Conservation (phyloP, 1,140 invertebrate genomes). For the Episyrphus balteatus region DNA sequence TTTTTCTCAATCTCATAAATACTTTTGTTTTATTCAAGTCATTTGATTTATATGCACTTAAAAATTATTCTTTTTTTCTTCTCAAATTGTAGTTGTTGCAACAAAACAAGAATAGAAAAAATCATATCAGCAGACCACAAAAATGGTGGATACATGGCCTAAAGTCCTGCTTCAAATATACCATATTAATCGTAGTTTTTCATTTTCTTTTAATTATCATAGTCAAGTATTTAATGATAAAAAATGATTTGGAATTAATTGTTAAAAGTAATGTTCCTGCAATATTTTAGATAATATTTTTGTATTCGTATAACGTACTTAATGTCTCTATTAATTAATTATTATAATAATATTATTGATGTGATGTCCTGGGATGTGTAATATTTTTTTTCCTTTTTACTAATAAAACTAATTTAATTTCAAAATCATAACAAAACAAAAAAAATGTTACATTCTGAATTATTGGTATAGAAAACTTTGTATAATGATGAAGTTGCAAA, state of each 20-base stretch:
- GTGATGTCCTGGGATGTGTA: neutral
- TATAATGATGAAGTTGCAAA: conserved; percentile 39
- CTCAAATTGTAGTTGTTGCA: neutral
- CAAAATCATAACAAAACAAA: neutral
- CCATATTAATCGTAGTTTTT: conserved; percentile 5
- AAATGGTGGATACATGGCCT: conserved; percentile 8
- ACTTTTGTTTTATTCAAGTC: no score
- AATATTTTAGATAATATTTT: conserved; percentile 8
- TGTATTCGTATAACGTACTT: neutral
- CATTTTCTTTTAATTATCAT: conserved; percentile 6
- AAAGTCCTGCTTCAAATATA: conserved; percentile 10
- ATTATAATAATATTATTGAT: neutral
- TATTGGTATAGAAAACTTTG: conserved; percentile 35
- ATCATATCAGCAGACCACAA: conserved; percentile 1
- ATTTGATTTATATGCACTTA: no score
- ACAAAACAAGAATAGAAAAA: no score
- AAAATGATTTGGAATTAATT: conserved; percentile 11
- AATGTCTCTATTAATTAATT: neutral
- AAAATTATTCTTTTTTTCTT: conserved; percentile 4
- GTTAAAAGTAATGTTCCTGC: conserved; percentile 9
- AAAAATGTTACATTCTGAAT: no score
- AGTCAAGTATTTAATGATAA: conserved; percentile 7
- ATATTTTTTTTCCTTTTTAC: neutral
- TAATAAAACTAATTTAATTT: neutral
- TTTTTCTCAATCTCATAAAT: no score